Base-by-base conservation (phyloP, 2,113 vertebrate species). In the Strigops habroptila region DNA sequence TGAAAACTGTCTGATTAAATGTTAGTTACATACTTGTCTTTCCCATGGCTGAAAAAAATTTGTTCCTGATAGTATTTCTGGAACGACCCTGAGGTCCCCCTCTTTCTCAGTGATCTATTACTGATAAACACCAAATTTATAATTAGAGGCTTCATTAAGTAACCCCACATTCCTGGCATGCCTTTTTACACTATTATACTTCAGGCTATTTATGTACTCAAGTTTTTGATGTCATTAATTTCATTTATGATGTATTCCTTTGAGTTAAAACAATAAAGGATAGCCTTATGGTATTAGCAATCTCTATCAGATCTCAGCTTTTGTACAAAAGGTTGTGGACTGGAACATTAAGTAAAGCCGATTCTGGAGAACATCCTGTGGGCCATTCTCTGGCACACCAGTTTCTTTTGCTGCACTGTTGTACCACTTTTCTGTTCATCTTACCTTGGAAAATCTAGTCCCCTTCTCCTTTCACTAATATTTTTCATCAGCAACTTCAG, bases 321-420 rank as follows among this genome's bases (percentile, higher is more conserved):
- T 92, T 92, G 76, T 82, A 60, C 60, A 51, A 67, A 67, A 33
- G 25, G 30, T 51, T 94, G 84, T 82, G 18, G 25, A 75, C 74
- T 91, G 69, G 77, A 94, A 93, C 62, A 39, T 84, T 94, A 91
- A 94, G 91, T 93, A 81, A 81, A 86, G 57, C 37, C 46, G 69
- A 81, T 88, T 65, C 49, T 69, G 53, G 18, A 91, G 37, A 96
- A 62, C 9, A 88, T 76, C 68, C 75, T 1, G 1, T 80, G 43
- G 83, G 63, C 59, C 3, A 1, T 12, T 44, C 17, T 24, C 18
- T 65, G 49, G 59, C 31, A 60, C n/a, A 79, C 43, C 16, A 44
- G 21, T 65, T 88, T 83, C 14, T 30, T 57, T 85, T 90, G 52
- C 69, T 48, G 15, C 5, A 8, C n/a, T 60, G 25, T 76, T 30